Evolutionary conservation across 2,888 invertebrate genomes (phyloP), one percentile per base, ranked within the genome.

Genomic region (Apoderus coryli): DNA sequence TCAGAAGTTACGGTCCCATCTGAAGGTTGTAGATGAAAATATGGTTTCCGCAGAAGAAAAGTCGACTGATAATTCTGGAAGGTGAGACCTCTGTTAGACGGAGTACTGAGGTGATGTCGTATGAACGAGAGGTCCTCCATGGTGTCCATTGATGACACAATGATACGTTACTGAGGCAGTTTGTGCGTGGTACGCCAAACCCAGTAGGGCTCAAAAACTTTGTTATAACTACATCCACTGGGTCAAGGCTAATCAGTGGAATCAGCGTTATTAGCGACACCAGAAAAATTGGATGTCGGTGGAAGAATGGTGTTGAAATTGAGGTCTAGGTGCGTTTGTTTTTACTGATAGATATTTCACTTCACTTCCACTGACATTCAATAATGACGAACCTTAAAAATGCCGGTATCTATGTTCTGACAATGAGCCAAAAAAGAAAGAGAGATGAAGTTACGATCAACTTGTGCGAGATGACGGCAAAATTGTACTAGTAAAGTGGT

Each of bases 111-210:
- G 26, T 29, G 27, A 16, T 40, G 38, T 31, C 24, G 23, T 13
- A 10, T 11, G 22, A 37, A 40, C 26, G 27, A 33, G 26, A 39
- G 42, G 22, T 24, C 37, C 10, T 14, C 11, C 12, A 22, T 38
- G 9, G 28, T 37, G 12, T 39, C 36, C n/a, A 42, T 44, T 14
- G 45, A 44, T 33, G 42, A 46, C 25, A 14, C 14, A 12, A 9
- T 14, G 11, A 14, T 25, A n/a, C n/a, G 2, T 3, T 24, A 10
- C 25, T 26, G 27, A 22, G 22, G 12, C 31, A 31, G 25, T 31
- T 24, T 31, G 31, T 31, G 16, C 14, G 16, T 11, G 31, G 31
- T 7, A 31, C 14, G 24, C 31, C 25, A 2, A 10, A 31, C 16
- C 25, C 31, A 15, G 24, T 25, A 24, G n/a, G n/a, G n/a, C n/a